Base-by-base conservation (phyloP, 2,888 invertebrate genomes). In the Melitaea athalia region DNA sequence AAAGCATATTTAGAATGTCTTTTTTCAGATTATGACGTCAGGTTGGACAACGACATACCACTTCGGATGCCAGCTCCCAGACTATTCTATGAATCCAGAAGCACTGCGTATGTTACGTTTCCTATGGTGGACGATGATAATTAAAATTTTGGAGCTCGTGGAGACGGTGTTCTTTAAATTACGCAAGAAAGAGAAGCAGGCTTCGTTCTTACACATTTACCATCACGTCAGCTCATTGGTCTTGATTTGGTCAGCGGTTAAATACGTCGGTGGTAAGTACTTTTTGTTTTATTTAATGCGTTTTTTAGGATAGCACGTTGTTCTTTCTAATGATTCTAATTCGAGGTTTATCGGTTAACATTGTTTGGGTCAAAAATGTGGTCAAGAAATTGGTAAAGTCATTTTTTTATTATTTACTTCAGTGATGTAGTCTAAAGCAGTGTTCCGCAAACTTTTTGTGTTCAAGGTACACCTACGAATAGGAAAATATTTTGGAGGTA, bases 141-240 rank as follows among this genome's bases (percentile, higher is more conserved):
- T 96, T 0, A 96, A 96, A 85, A 76, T 95, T 5, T 74, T 93
- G 31, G 96, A 96, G 81, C 85, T 96, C 2, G 76, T 93, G 0
- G 96, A 96, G 83, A 96, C 96, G 0, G 80, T 94, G 5, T 95
- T 96, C 82, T 96, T 96, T 79, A 86, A 96, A 14, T 80, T 96
- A 75, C 92, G 96, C 70, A 96, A 96, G 84, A 96, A 95, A 81
- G 91, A 94, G 69, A 94, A 93, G 57, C 96, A 96, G 86, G 94
- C 95, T 7, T 94, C 96, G 0, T 94, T 94, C 72, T 86, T 96
- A 59, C 96, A 96, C 76, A 86, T 96, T 2, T 96, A 96, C 79
- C 96, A 96, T 85, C 96, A 96, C 75, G 85, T 93, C 61, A 91
- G 94, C 61, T 94, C 95, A 0, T 81, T 95, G 47, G 79, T 93